Conservation (phyloP, 2,113 vertebrate species). For the Xiphias gladius region DNA sequence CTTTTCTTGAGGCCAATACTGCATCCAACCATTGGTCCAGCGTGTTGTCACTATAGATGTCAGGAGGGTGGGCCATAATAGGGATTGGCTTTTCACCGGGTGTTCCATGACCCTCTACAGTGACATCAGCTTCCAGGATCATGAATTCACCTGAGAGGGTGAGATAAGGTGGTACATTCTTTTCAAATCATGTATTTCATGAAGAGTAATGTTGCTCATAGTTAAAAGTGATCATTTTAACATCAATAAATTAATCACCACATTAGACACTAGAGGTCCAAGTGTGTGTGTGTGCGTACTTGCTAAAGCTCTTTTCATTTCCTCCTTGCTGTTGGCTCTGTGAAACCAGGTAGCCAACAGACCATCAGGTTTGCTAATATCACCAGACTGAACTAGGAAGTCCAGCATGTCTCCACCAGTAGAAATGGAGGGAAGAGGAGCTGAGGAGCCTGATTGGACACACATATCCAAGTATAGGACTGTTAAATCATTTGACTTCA, state of each 20-base stretch:
- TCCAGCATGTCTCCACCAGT: constrained; percentile 87
- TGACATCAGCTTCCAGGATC: constrained; percentile 89
- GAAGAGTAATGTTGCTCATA: not conserved
- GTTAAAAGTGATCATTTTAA: not conserved
- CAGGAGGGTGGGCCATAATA: constrained; percentile 90
- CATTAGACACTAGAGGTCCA: not conserved
- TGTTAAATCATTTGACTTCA: not conserved
- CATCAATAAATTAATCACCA: not conserved
- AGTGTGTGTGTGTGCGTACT: constrained; percentile 74
- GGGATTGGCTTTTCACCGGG: constrained; percentile 82
- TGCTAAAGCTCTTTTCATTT: constrained; percentile 83
- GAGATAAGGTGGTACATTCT: not conserved
- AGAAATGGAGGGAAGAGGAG: constrained; percentile 58
- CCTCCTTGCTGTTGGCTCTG: constrained; percentile 83
- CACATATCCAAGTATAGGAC: not conserved
- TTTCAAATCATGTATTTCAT: not conserved
- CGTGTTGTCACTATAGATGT: constrained; percentile 87
- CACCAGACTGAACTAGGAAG: constrained; percentile 81
- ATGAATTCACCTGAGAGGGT: constrained; percentile 77
- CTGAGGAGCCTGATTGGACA: constrained; percentile 40
- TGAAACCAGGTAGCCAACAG: constrained; percentile 88
- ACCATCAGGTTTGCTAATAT: constrained; percentile 82
- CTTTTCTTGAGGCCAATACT: constrained; percentile 85
- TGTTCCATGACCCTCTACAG: constrained; percentile 83
- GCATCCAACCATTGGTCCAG: constrained; percentile 87